These are phyloP conservation scores for Chaetodon auriga DNA, from an alignment of 2,113 vertebrate species.

Conservation along the genomic window DNA sequence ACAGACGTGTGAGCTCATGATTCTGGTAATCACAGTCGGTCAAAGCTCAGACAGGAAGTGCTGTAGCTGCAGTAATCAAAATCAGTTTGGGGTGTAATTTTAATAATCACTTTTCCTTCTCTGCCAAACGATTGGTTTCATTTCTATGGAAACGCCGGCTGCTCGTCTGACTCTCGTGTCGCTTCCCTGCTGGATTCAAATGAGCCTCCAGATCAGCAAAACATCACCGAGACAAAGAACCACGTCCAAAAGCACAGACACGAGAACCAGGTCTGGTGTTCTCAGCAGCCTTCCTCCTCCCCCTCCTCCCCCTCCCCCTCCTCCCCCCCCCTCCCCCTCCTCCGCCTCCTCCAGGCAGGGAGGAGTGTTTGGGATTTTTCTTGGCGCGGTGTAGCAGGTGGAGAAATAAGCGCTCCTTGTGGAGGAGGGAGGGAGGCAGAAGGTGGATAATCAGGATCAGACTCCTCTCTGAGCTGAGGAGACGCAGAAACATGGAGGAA, in stretches of 20 bases:
- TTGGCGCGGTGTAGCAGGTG: conserved; percentile 17
- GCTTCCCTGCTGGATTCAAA: neutral
- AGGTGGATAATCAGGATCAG: conserved; percentile 36
- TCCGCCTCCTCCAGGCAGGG: neutral
- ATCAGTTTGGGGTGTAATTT: neutral
- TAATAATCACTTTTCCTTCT: neutral
- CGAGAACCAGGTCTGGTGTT: neutral
- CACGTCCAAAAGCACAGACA: neutral
- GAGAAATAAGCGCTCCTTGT: neutral
- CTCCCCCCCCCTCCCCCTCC: neutral
- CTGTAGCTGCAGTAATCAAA: neutral
- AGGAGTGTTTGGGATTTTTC: neutral
- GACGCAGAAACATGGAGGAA: conserved; percentile 6
- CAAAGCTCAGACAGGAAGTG: neutral
- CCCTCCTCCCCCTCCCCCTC: neutral
- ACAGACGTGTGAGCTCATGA: neutral
- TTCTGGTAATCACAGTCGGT: no score
- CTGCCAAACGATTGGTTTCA: neutral
- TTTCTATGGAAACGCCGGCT: no score
- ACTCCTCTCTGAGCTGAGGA: conserved; percentile 15
- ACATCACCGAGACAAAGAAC: neutral
- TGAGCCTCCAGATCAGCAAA: neutral
- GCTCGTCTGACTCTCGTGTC: neutral
- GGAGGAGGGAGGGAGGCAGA: neutral
- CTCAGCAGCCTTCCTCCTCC: neutral